Base-by-base conservation (phyloP, 2,888 invertebrate genomes). In the Synanthedon vespiformis region DNA sequence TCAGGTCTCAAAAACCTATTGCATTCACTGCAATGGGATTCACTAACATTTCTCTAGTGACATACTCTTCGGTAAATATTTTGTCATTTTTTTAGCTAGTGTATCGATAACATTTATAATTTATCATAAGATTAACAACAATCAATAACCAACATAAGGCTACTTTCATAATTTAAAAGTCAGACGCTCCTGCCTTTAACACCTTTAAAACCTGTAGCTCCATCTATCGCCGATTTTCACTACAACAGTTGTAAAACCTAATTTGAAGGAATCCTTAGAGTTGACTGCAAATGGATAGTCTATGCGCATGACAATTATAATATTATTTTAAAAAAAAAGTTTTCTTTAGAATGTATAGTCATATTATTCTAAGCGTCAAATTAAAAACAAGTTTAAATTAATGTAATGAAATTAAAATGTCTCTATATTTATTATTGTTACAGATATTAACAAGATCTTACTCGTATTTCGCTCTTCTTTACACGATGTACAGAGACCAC, bases 1-100 rank as follows among this genome's bases (percentile, higher is more conserved):
- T 56, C 76, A 86, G 87, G 61, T 72, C 85, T 12, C 87, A 82
- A 61, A 80, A 81, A 56, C 80, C 80, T 5, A 74, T 83, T 55
- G 83, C 83, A 1, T 85, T 87, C 56, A 86, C 87, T 34, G 82
- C 86, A 40, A 80, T 84, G 84, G 79, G 79, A 53, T 86, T 85
- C 53, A 86, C 84, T 8, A 74, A 83, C 56, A 82, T 87, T 51
- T 78, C 78, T 3, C 72, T 85, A 1, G 73, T 78, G 0, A 86
- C 85, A 1, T 86, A 83, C 61, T 76, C 80, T 13, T 67, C 80
- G 65, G 86, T 87, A 70, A 79, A 77, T 67, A 53, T 18, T 18
- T 5, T 11, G 12, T 48, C 2, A 22, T 22, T 22, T 22, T 22
- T 5, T 48, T 22, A 48, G 16, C 14, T 48, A 18, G 16, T 5